These are phyloP conservation scores for Atractosteus spatula DNA, from an alignment of 2,113 vertebrate species.

Conservation along the genomic window DNA sequence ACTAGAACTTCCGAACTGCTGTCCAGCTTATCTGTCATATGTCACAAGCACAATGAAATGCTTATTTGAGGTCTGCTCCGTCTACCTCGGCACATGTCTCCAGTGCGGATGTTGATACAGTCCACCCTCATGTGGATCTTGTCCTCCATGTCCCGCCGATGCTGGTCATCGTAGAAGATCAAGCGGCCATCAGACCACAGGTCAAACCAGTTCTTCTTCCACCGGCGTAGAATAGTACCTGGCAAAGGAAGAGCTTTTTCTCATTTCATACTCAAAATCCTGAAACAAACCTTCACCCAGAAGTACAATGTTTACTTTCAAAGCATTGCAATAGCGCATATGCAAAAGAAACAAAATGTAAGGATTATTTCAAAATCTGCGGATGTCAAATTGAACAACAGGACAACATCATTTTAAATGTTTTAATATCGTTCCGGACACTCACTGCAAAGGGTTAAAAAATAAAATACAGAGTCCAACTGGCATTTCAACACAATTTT, in stretches of 20 bases:
- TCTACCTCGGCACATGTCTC: conserved; percentile 80
- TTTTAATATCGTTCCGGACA: too few species aligned
- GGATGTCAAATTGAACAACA: too few species aligned
- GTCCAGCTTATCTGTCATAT: not conserved
- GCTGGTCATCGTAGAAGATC: conserved; percentile 87
- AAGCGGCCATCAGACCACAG: conserved; percentile 87
- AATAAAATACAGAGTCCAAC: too few species aligned
- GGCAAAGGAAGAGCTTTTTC: conserved; percentile 21
- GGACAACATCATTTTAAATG: too few species aligned
- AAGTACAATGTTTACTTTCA: too few species aligned
- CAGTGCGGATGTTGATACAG: conserved; percentile 84
- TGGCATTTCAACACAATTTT: too few species aligned
- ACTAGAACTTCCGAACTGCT: too few species aligned
- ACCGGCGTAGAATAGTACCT: conserved; percentile 89
- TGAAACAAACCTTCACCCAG: too few species aligned
- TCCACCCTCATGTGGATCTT: conserved; percentile 88
- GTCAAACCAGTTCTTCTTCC: conserved; percentile 98
- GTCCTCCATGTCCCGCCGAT: conserved; percentile 80
- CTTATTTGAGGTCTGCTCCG: not conserved
- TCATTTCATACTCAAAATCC: not conserved
- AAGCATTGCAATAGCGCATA: too few species aligned
- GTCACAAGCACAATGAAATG: not conserved
- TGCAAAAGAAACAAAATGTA: too few species aligned
- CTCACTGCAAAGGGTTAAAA: too few species aligned
- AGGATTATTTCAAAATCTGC: too few species aligned